Evolutionary conservation across 1,140 invertebrate genomes (phyloP).

Genomic region (Diorhabda carinulata): DNA sequence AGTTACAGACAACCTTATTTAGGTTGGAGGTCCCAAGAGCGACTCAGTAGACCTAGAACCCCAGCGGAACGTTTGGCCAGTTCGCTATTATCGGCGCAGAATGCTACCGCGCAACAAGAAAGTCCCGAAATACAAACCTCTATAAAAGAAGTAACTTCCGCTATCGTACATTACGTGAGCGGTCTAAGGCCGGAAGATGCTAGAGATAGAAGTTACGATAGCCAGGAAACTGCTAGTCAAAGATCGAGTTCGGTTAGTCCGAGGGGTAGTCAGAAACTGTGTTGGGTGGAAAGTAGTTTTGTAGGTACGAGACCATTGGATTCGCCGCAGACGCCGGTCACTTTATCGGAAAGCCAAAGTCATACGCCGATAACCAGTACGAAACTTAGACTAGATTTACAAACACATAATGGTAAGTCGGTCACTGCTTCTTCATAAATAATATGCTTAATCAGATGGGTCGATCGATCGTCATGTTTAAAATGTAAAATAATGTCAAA

Average conservation of each 20-base stretch:
- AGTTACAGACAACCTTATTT: conserved; percentile 75
- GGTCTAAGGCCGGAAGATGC: conserved; percentile 58
- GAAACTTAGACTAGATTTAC: conserved; percentile 52
- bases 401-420: conserved; percentile 63
- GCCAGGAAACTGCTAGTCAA: conserved; percentile 32
- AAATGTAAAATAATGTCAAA: too few relatives aligned
- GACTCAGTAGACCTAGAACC: conserved; percentile 69
- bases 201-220: conserved; percentile 30
- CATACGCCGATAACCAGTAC: conserved; percentile 45
- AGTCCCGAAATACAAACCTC: conserved; percentile 80
- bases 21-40: conserved; percentile 85
- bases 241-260: conserved; percentile 41
- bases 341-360: conserved; percentile 48
- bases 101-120: conserved; percentile 46
- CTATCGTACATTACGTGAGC: conserved; percentile 88
- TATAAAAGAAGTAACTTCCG: conserved; percentile 87
- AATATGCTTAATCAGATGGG: background rate
- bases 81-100: conserved; percentile 54
- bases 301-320: conserved; percentile 79
- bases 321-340: conserved; percentile 75
- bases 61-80: conserved; percentile 76
- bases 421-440: conserved; percentile 45
- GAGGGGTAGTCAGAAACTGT: conserved; percentile 58
- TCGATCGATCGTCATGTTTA: too few relatives aligned
- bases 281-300: conserved; percentile 89